These are phyloP conservation scores for Augochlora pura DNA, from an alignment of 1,140 invertebrate genomes.

Conservation along the genomic window DNA sequence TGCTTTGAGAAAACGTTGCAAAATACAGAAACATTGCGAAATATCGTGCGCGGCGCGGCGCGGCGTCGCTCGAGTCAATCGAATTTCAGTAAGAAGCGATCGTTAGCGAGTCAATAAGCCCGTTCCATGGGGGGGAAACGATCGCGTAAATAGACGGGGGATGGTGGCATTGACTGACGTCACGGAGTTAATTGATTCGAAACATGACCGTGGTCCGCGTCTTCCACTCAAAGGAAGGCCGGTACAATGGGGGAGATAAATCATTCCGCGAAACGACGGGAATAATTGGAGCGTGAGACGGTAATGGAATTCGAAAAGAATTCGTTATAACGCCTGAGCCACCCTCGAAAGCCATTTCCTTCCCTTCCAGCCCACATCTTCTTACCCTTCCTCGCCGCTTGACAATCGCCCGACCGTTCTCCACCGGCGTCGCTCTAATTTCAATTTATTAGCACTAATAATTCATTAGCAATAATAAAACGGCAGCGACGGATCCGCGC, in stretches of 20 bases:
- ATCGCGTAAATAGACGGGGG: slow-evolving; percentile 36
- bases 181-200: slow-evolving; percentile 55
- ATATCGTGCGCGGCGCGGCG: background rate
- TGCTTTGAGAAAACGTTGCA: too few species aligned
- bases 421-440: background rate
- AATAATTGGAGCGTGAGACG: slow-evolving; percentile 73
- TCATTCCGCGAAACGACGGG: slow-evolving; percentile 69
- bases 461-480: background rate
- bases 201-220: slow-evolving; percentile 40
- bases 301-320: slow-evolving; percentile 74
- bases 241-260: slow-evolving; percentile 67
- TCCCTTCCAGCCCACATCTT: slow-evolving; percentile 12
- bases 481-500: background rate
- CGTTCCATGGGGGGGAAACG: slow-evolving; percentile 8
- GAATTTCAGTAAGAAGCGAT: slow-evolving; percentile 27
- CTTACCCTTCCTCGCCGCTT: background rate
- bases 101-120: slow-evolving; percentile 48
- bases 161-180: slow-evolving; percentile 34
- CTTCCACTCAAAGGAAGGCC: slow-evolving; percentile 19
- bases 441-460: background rate
- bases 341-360: slow-evolving; percentile 32
- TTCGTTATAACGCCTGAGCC: slow-evolving; percentile 65
- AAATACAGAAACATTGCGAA: too few species aligned
- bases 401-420: slow-evolving; percentile 4
- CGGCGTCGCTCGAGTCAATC: slow-evolving; percentile 8